A percentile compares a stretch with the other conserved stretches of the same genome.
phyloP scores from a whole-genome alignment of 2,888 invertebrate species.

The Hydroisotoma schaefferi region DNA sequence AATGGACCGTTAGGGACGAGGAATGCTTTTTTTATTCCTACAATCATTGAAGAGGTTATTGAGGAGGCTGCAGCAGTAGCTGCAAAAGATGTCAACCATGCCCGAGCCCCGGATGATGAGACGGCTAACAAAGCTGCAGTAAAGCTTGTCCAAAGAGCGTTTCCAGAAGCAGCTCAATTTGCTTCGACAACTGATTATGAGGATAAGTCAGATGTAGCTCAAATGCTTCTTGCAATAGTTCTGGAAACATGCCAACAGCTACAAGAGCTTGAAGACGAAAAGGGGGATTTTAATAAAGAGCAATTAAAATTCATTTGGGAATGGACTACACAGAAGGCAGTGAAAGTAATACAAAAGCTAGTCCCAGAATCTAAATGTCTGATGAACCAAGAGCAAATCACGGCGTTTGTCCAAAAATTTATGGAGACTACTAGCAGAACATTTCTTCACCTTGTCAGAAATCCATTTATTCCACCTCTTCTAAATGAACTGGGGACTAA shows the following conservation, averaged over 20 bases:
- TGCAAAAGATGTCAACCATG: constrained; percentile 1
- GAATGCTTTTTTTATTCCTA: neutral
- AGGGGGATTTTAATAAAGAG: constrained; percentile 11
- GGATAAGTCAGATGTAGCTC: constrained; percentile 27
- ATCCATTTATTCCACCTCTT: constrained; percentile 28
- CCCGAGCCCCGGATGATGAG: constrained; percentile 9
- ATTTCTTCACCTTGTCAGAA: constrained; percentile 22
- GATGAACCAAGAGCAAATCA: constrained; percentile 13
- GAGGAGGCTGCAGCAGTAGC: neutral
- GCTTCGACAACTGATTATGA: constrained; percentile 26
- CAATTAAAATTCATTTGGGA: constrained; percentile 29
- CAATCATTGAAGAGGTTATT: constrained; percentile 19
- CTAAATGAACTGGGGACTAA: constrained; percentile 19
- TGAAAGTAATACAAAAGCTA: constrained; percentile 21
- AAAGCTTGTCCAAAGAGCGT: constrained; percentile 18
- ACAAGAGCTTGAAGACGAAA: constrained; percentile 12
- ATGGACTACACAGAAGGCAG: constrained; percentile 18
- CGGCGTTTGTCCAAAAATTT: constrained; percentile 29
- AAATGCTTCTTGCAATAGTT: constrained; percentile 36
- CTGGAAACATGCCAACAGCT: constrained; percentile 32
- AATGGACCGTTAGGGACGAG: neutral
- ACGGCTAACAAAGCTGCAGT: constrained; percentile 16
- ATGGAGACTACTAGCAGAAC: constrained; percentile 27
- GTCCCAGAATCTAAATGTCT: constrained; percentile 18
- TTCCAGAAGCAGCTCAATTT: constrained; percentile 38